A percentile compares a stretch with the other conserved stretches of the same genome.
Evolutionary conservation across 2,113 vertebrate genomes (phyloP).

Genomic region (Tyrannus savana): DNA sequence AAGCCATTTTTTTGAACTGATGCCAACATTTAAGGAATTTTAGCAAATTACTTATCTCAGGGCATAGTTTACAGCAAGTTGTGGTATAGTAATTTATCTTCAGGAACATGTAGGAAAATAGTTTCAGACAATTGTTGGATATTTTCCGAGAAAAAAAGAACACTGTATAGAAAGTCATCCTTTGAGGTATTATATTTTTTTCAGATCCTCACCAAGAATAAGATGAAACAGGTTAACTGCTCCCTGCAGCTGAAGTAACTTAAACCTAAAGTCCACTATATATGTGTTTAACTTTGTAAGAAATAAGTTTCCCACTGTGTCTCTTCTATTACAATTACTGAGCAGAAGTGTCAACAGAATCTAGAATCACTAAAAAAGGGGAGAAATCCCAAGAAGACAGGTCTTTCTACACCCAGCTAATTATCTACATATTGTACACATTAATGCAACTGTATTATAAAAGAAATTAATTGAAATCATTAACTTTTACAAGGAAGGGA

Average conservation of each 20-base stretch:
- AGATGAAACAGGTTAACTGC: neutral
- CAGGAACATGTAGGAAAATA: neutral
- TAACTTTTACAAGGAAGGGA: neutral
- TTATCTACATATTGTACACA: neutral
- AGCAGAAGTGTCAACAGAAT: neutral
- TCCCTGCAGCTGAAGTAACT: neutral
- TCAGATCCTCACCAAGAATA: neutral
- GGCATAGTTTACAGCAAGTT: constrained; percentile 10
- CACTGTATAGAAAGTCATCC: neutral
- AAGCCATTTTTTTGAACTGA: constrained; percentile 50
- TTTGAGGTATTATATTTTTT: neutral
- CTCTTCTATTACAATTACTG: neutral
- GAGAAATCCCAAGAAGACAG: fast-evolving
- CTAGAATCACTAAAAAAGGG: neutral
- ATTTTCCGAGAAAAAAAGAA: neutral
- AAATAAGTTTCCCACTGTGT: neutral
- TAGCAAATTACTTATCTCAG: constrained; percentile 39
- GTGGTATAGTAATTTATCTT: constrained; percentile 50
- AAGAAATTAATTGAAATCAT: neutral
- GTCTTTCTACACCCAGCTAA: neutral
- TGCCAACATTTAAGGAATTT: constrained; percentile 33
- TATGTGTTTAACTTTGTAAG: neutral
- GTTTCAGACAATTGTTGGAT: constrained; percentile 24
- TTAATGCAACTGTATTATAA: neutral
- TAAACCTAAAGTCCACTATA: neutral